Evolutionary conservation across 2,888 invertebrate species (phyloP).

Genomic region (Aleiodes testaceus): DNA sequence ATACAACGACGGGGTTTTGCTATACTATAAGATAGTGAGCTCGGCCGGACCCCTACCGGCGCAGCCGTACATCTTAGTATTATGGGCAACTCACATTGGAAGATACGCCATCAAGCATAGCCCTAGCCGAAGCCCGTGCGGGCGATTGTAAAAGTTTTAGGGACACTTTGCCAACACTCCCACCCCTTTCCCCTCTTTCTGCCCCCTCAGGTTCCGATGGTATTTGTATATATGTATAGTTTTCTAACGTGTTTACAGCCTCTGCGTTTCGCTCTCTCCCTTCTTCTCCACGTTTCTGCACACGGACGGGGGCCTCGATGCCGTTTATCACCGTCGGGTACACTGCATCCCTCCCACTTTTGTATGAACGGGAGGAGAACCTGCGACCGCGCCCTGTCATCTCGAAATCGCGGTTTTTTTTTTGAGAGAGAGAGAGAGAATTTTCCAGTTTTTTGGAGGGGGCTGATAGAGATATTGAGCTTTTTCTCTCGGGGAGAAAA

Average conservation of each 20-base stretch:
- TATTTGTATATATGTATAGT: not conserved
- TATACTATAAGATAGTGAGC: constrained; percentile 70
- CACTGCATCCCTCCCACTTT: constrained; percentile 11
- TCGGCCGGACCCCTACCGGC: constrained; percentile 74
- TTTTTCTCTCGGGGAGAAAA: too few species aligned
- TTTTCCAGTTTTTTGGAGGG: too few species aligned
- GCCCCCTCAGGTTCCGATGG: constrained; percentile 40
- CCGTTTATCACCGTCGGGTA: constrained; percentile 38
- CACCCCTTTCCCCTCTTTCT: constrained; percentile 56
- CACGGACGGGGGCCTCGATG: not conserved
- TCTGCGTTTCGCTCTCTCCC: constrained; percentile 60
- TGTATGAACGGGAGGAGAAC: constrained; percentile 18
- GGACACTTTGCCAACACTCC: constrained; percentile 76
- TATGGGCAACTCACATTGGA: constrained; percentile 80
- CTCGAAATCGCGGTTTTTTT: too few species aligned
- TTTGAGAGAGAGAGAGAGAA: too few species aligned
- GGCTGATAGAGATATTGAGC: too few species aligned
- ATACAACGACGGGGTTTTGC: constrained; percentile 64
- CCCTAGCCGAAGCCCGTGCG: constrained; percentile 74
- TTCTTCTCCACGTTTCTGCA: constrained; percentile 56
- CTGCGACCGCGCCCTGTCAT: constrained; percentile 37
- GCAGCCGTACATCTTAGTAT: constrained; percentile 79
- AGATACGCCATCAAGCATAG: constrained; percentile 80
- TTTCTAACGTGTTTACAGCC: constrained; percentile 1
- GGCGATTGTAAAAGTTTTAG: constrained; percentile 79